phyloP scores from a whole-genome alignment of 1,140 invertebrate genomes.

The Drosophila melanica region DNA sequence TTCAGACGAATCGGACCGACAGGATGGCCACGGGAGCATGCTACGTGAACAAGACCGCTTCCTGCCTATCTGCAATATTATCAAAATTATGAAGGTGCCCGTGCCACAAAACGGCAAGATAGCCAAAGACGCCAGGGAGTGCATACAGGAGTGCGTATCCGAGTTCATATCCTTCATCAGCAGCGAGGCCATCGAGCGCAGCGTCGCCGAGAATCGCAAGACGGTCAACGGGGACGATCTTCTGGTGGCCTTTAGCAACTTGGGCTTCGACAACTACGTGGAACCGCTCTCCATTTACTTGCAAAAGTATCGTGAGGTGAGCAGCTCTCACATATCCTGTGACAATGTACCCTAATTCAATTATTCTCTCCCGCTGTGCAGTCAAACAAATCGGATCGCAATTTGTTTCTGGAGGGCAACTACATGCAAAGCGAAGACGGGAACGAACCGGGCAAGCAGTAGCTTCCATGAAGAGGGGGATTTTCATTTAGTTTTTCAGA shows the following conservation, averaged over 20 bases:
- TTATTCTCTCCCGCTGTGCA: slow-evolving; percentile 4
- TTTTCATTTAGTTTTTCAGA: slow-evolving; percentile 17
- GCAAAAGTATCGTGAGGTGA: slow-evolving; percentile 96
- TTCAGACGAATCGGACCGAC: slow-evolving; percentile 75
- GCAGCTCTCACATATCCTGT: neutral
- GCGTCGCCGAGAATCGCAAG: slow-evolving; percentile 98
- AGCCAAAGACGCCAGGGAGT: slow-evolving; percentile 99
- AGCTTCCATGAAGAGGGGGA: slow-evolving; percentile 14
- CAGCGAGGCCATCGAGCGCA: slow-evolving; percentile 98
- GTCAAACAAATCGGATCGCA: slow-evolving; percentile 83
- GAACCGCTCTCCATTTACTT: slow-evolving; percentile 98
- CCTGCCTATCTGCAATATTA: slow-evolving; percentile 98
- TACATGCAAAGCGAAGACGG: slow-evolving; percentile 60
- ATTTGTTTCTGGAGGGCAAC: slow-evolving; percentile 67
- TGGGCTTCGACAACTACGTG: slow-evolving; percentile 99
- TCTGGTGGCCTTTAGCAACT: slow-evolving; percentile 96
- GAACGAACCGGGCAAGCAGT: slow-evolving; percentile 56
- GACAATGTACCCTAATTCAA: neutral
- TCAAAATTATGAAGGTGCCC: slow-evolving; percentile 99
- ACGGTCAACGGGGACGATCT: slow-evolving; percentile 99
- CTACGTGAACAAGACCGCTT: slow-evolving; percentile 97
- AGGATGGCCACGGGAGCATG: slow-evolving; percentile 68
- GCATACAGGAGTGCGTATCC: slow-evolving; percentile 99
- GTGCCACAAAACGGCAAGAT: slow-evolving; percentile 99
- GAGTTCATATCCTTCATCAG: slow-evolving; percentile 99